These are phyloP conservation scores for Cenopis cana DNA, from an alignment of 2,888 invertebrate genomes.

Conservation along the genomic window DNA sequence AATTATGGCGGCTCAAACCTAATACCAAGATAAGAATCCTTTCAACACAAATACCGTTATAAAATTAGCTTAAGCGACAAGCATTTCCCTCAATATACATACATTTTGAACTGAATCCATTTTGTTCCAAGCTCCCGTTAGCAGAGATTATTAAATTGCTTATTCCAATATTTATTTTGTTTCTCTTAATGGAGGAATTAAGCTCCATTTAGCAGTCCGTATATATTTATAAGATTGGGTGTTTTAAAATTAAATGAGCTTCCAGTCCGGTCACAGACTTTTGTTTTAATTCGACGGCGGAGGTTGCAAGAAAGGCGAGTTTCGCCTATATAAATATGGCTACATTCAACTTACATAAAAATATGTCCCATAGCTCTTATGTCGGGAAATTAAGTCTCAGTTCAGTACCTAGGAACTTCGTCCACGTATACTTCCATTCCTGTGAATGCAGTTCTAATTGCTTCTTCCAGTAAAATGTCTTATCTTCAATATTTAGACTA, in stretches of 20 bases:
- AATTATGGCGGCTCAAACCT: neutral
- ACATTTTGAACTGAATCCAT: neutral
- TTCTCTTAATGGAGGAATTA: conserved; percentile 20
- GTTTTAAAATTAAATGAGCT: neutral
- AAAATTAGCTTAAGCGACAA: neutral
- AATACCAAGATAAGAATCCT: neutral
- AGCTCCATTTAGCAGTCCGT: neutral
- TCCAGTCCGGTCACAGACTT: neutral
- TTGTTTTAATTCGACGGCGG: too few species aligned
- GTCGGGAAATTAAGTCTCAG: too few species aligned
- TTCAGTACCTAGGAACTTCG: too few species aligned
- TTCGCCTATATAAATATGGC: too few species aligned
- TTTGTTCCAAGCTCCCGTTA: neutral
- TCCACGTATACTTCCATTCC: too few species aligned
- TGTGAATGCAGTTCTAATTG: too few species aligned
- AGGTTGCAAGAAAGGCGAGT: too few species aligned
- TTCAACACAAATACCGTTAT: neutral
- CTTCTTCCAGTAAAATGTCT: too few species aligned
- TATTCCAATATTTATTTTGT: conserved; percentile 20
- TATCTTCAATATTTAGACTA: too few species aligned
- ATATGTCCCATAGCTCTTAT: too few species aligned
- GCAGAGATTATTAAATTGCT: conserved; percentile 1
- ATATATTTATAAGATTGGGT: neutral
- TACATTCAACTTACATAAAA: too few species aligned
- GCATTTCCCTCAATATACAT: neutral